phyloP scores from a whole-genome alignment of 2,113 vertebrate species.

The Promerops cafer region DNA sequence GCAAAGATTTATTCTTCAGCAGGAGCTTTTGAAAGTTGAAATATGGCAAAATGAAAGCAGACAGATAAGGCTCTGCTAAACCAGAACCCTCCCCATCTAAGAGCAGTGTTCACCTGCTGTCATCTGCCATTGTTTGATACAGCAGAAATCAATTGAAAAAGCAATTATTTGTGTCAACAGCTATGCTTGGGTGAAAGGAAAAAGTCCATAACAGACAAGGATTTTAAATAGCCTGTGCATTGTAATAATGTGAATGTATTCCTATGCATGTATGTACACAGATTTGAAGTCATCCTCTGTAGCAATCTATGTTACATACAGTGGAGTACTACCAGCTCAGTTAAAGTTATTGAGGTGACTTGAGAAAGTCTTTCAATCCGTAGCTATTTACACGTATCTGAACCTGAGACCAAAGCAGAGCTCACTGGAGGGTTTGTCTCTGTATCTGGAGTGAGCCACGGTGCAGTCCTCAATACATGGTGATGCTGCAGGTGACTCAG shows the following conservation, averaged over 20 bases:
- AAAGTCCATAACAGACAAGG: not conserved
- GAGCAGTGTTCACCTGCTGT: not conserved
- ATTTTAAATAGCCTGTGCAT: not conserved
- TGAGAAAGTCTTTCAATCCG: not conserved
- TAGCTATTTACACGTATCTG: accelerated
- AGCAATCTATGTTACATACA: not conserved
- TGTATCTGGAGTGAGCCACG: not conserved
- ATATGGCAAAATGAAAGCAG: not conserved
- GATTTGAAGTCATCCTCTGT: not conserved
- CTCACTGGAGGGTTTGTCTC: not conserved
- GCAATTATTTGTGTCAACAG: not conserved
- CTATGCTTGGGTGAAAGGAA: not conserved
- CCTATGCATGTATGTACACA: not conserved
- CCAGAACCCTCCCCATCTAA: not conserved
- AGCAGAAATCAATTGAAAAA: not conserved
- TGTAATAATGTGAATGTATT: not conserved
- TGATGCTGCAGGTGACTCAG: not conserved
- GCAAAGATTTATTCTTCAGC: not conserved
- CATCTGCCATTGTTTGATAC: not conserved
- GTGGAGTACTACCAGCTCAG: not conserved
- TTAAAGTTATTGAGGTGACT: not conserved
- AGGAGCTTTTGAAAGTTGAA: not conserved
- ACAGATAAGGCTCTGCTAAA: not conserved
- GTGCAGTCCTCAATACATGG: accelerated
- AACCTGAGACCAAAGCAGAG: not conserved